Base-by-base conservation (phyloP, 37 sponge, comb jelly and placozoan species). In the Sycon ciliatum region DNA sequence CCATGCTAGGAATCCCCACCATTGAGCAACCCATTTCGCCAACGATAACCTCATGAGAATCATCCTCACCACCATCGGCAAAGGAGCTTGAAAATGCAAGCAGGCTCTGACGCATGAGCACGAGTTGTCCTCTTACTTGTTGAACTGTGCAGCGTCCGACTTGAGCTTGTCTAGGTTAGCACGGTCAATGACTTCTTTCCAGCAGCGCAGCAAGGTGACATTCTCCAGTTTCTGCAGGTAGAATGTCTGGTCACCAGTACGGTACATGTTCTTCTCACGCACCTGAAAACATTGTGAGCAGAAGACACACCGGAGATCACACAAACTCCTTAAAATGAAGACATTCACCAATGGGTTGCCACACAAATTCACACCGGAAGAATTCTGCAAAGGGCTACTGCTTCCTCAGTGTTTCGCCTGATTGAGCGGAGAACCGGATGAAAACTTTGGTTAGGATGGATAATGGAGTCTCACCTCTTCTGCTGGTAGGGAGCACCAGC, bases 81-180 rank as follows among this genome's bases (percentile, higher is more conserved):
- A n/a, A n/a, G n/a, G n/a, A n/a, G n/a, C n/a, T n/a, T n/a, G n/a
- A n/a, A n/a, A n/a, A n/a, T n/a, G n/a, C n/a, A 32, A 6, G 22
- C 32, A 1, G 2, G 32, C 65, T 1, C 32, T 1, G 2, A 3
- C 65, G 1, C 4, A 31, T 2, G 32, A 18, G 20, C 65, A 63
- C 65, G 23, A n/a, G n/a, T n/a, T n/a, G n/a, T n/a, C n/a, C n/a
- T 71, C 70, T 80, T 20, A 88, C 84, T 78, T 81, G 82, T 91
- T 91, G 67, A 81, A 91, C 3, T 67, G 26, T 32, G 73, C 79
- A 0, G 81, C 64, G 9, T 26, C 54, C 11, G 16, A 16, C 34
- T 38, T 78, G 34, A 84, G 53, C 2, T 78, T 31, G 6, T 33
- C 40, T 39, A 65, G 76, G n/a, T 74, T 33, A 26, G 70, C 36